Conservation (phyloP, 23 tunicate genomes). For the Aplidium turbinatum region DNA sequence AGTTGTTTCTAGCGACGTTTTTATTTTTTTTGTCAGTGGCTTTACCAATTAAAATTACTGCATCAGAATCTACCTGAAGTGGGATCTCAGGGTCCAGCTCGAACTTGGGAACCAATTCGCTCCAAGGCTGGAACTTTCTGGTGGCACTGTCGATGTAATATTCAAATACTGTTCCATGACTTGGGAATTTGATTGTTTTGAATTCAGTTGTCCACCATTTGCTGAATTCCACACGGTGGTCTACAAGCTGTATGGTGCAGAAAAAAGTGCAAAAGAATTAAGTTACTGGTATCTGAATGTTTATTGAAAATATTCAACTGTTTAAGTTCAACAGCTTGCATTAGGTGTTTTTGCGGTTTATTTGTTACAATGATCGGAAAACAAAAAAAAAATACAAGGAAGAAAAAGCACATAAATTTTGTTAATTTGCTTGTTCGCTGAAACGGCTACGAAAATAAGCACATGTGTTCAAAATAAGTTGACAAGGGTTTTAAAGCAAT, state of each 20-base stretch:
- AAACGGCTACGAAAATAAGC: not conserved
- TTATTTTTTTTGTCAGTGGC: too few species aligned
- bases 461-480: too few species aligned
- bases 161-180: conserved; percentile 92
- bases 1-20: too few species aligned
- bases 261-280: not conserved
- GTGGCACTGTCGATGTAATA: conserved; percentile 75
- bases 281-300: not conserved
- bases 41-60: too few species aligned
- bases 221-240: conserved; percentile 98
- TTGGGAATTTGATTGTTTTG: conserved; percentile 96
- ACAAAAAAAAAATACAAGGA: not conserved
- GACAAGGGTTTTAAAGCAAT: too few species aligned
- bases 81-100: conserved; percentile 96
- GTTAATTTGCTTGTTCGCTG: not conserved
- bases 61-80: conserved; percentile 86
- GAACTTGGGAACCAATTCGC: conserved; percentile 80
- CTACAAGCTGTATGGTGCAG: too few species aligned
- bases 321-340: not conserved
- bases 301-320: too few species aligned
- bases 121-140: conserved; percentile 84
- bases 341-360: not conserved
- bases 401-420: not conserved
- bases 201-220: conserved; percentile 99
- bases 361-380: not conserved